phyloP scores from a whole-genome alignment of 2,113 vertebrate genomes.

The Ictalurus furcatus region DNA sequence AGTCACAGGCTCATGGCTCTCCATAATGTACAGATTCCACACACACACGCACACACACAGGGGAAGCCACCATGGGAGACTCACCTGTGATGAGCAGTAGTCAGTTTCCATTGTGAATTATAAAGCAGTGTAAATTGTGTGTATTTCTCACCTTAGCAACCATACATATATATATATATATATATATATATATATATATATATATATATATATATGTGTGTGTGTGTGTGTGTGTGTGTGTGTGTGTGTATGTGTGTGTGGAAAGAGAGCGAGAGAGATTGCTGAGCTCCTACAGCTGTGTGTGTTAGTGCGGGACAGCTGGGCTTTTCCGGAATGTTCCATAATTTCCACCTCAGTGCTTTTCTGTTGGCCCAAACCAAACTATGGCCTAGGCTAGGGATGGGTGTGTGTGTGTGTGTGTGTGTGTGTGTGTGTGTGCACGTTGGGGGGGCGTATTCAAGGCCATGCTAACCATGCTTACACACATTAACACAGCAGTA shows the following conservation, averaged over 20 bases:
- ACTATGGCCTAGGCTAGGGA: conserved; percentile 66
- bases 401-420: neutral
- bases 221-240: conserved; percentile 7
- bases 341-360: conserved; percentile 78
- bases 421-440: no score
- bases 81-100: conserved; percentile 61
- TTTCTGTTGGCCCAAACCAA: conserved; percentile 77
- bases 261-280: neutral
- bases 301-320: conserved; percentile 55
- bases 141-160: neutral
- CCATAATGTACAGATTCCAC: neutral
- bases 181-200: no score
- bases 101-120: conserved; percentile 40
- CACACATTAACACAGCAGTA: conserved; percentile 7
- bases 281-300: conserved; percentile 53
- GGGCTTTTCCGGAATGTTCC: conserved; percentile 69
- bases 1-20: neutral
- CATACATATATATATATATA: neutral
- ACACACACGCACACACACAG: conserved; percentile 1
- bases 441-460: conserved; percentile 56
- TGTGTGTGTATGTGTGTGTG: neutral
- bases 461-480: neutral
- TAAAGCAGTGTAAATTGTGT: neutral
- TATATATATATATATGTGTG: no score
- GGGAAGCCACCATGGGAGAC: neutral